Conservation (phyloP, 1,140 invertebrate species). For the Spodoptera litura region DNA sequence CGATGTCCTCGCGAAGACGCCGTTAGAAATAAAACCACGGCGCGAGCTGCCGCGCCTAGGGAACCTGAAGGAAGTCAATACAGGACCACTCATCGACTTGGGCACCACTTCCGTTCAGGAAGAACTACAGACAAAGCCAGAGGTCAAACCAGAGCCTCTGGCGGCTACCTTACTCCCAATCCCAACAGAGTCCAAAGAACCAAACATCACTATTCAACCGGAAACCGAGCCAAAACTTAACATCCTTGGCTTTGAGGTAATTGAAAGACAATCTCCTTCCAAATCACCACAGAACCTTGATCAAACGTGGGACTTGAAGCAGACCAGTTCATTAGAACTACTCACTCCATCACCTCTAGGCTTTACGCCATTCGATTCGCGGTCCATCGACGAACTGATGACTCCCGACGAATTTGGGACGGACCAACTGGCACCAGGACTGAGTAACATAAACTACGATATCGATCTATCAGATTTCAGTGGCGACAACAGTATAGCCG, state of each 20-base stretch:
- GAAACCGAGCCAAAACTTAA: conserved; percentile 56
- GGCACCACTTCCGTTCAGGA: conserved; percentile 28
- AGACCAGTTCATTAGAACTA: conserved; percentile 80
- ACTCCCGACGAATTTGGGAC: conserved; percentile 87
- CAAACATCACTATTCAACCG: conserved; percentile 33
- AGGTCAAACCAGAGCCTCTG: not conserved
- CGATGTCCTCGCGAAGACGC: conserved; percentile 89
- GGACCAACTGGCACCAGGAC: conserved; percentile 84
- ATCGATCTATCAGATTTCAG: conserved; percentile 91
- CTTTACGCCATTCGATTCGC: conserved; percentile 84
- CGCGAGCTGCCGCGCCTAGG: conserved; percentile 86
- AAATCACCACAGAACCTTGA: conserved; percentile 68
- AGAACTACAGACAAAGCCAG: conserved; percentile 15
- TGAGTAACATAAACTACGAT: conserved; percentile 91
- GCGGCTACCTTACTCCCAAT: not conserved
- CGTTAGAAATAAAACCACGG: conserved; percentile 90
- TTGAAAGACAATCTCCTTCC: conserved; percentile 66
- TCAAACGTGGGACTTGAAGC: conserved; percentile 72
- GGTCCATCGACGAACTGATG: conserved; percentile 86
- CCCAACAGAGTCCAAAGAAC: conserved; percentile 14
- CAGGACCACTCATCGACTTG: conserved; percentile 66
- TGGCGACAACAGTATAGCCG: conserved; percentile 89
- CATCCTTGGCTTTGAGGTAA: conserved; percentile 64
- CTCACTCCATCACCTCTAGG: conserved; percentile 86
- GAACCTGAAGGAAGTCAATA: conserved; percentile 55